phyloP scores from a whole-genome alignment of 2,888 invertebrate genomes.

The Lutraria lutraria region DNA sequence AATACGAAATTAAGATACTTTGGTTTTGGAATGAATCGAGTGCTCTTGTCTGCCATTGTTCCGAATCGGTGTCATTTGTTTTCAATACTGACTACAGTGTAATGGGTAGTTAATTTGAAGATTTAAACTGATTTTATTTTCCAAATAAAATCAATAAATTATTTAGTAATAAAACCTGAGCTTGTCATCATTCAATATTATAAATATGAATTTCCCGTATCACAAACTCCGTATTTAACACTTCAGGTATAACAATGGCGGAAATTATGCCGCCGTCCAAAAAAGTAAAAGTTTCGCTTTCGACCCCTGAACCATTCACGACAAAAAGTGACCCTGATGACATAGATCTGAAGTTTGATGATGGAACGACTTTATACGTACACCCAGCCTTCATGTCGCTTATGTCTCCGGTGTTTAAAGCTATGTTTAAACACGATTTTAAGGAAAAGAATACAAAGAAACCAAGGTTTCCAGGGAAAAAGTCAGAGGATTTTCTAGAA shows the following conservation, averaged over 20 bases:
- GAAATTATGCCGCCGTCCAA: neutral
- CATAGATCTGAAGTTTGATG: slow-evolving; percentile 8
- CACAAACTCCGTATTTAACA: too few relatives aligned
- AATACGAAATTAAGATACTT: too few relatives aligned
- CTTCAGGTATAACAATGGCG: neutral
- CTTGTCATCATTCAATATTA: too few relatives aligned
- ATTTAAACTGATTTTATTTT: too few relatives aligned
- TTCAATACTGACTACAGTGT: too few relatives aligned
- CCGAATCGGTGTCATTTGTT: too few relatives aligned
- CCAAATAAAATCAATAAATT: too few relatives aligned
- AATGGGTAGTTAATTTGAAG: too few relatives aligned
- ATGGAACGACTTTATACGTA: neutral
- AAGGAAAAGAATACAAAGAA: neutral
- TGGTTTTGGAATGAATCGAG: too few relatives aligned
- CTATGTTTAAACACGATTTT: slow-evolving; percentile 21
- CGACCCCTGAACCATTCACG: neutral
- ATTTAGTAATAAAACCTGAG: too few relatives aligned
- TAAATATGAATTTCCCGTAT: too few relatives aligned
- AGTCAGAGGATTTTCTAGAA: slow-evolving; percentile 15
- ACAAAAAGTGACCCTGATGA: slow-evolving; percentile 5
- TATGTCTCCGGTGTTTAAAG: slow-evolving; percentile 24
- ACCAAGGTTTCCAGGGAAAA: neutral
- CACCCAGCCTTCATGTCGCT: neutral
- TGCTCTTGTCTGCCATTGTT: too few relatives aligned
- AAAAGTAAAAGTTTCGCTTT: neutral